Evolutionary conservation across 2,113 vertebrate genomes (phyloP), one percentile per base, ranked within the genome.

Genomic region (cat (Felis catus)): DNA sequence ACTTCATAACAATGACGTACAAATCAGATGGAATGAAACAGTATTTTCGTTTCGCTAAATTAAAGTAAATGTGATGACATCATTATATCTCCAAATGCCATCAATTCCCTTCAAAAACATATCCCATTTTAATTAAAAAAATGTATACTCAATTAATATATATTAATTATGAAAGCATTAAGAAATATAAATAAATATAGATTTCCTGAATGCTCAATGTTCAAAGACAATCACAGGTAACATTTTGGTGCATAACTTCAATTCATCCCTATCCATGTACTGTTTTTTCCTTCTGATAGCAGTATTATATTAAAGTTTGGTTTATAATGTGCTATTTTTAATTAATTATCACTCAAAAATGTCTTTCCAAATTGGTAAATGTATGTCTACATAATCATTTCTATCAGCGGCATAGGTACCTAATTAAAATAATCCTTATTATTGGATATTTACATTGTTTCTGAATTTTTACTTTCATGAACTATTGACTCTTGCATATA

Each of bases 341-440:
- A 33, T 65, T 74, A 86, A 51, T 29, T 61, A 45, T 89, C 45
- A 89, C 70, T 83, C 29, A 81, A 51, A 95, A 63, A 39, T 29
- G 45, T 89, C 33, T 95, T 92, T 96, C n/a, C 39, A 95, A 86
- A 89, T 76, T 94, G 48, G 18, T 25, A 45, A n/a, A 58, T 82
- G 29, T 78, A 7, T 16, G 31, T 78, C 7, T 58, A 25, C 4
- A 66, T 61, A 78, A 83, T 87, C 29, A 89, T 87, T 93, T 58
- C 15, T 91, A 29, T 95, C 15, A 83, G 55, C 27, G 84, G 39
- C 1, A 39, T 55, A 39, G 3, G 31, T 85, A 90, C 6, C 11
- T 76, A 4, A 70, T 81, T 88, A 74, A 81, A 95, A 73, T 85
- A 88, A 51, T 16, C 48, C 4, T 87, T 70, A 53, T 36, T 91